A percentile compares a stretch with the other conserved stretches of the same genome.
Evolutionary conservation across 2,113 vertebrate genomes (phyloP).

Genomic region (Caloenas nicobarica): DNA sequence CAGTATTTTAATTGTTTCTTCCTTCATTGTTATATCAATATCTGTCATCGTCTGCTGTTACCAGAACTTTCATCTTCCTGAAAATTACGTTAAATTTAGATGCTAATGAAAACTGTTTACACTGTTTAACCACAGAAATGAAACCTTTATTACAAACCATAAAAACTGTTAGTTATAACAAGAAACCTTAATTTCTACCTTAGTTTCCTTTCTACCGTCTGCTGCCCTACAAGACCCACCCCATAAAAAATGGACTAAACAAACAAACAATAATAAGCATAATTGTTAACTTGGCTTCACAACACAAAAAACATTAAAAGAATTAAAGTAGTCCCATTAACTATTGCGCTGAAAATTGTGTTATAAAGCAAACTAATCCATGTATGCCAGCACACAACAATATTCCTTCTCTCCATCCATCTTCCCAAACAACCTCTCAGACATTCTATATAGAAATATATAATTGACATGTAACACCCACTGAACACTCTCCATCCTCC

Average conservation of each 20-base stretch:
- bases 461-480: not conserved
- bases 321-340: conserved; percentile 5
- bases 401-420: not conserved
- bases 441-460: not conserved
- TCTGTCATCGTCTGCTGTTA: conserved; percentile 29
- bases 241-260: not conserved
- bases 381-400: not conserved
- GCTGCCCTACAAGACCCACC: conserved; percentile 34
- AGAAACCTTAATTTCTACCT: conserved; percentile 58
- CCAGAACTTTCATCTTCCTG: conserved; percentile 13
- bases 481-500: not conserved
- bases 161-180: conserved; percentile 50
- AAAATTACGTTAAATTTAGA: conserved; percentile 60
- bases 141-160: conserved; percentile 23
- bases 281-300: conserved; percentile 21
- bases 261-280: conserved; percentile 7
- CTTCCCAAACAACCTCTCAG: not conserved
- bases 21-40: conserved; percentile 36
- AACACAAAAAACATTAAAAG: not conserved
- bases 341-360: not conserved
- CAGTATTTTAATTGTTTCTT: conserved; percentile 35
- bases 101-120: conserved; percentile 50
- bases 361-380: not conserved
- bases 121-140: conserved; percentile 61
- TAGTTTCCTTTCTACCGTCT: conserved; percentile 49